A percentile compares a stretch with the other conserved stretches of the same genome.
phyloP scores from a whole-genome alignment of 2,113 vertebrate genomes.

The Synodontis membranacea region DNA sequence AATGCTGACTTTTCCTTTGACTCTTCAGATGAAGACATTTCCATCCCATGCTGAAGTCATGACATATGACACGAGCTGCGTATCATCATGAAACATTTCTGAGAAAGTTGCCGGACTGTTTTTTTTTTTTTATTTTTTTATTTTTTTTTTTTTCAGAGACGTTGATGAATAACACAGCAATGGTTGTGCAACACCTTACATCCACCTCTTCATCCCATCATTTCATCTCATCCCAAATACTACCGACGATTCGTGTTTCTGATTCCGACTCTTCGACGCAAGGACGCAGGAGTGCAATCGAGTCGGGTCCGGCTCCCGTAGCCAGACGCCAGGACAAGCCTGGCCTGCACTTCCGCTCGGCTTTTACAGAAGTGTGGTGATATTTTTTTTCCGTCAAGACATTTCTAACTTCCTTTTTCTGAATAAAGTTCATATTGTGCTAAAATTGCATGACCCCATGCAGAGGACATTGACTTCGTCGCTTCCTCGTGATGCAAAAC shows the following conservation, averaged over 20 bases:
- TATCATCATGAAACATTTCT: slow-evolving; percentile 6
- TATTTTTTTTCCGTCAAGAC: slow-evolving; percentile 54
- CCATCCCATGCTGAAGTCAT: slow-evolving; percentile 12
- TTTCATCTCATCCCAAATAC: background rate
- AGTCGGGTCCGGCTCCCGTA: background rate
- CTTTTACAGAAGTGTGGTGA: slow-evolving; percentile 57
- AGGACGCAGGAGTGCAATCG: background rate
- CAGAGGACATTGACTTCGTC: background rate
- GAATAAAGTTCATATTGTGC: slow-evolving; percentile 54
- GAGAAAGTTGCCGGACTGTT: background rate
- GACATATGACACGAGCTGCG: background rate
- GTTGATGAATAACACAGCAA: background rate
- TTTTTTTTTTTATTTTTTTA: too few species aligned
- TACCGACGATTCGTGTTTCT: background rate
- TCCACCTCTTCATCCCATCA: too few species aligned
- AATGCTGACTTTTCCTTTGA: slow-evolving; percentile 41
- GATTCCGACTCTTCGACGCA: background rate
- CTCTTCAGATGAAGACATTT: slow-evolving; percentile 43
- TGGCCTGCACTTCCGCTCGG: slow-evolving; percentile 28
- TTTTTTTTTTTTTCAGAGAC: background rate
- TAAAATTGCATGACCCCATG: slow-evolving; percentile 28
- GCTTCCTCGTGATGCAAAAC: slow-evolving; percentile 38
- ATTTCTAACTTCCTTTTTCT: slow-evolving; percentile 52
- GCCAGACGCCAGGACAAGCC: slow-evolving; percentile 17
- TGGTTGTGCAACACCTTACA: background rate